Evolutionary conservation across 2,888 invertebrate species (phyloP).

Genomic region (Sclerodermus sp.): DNA sequence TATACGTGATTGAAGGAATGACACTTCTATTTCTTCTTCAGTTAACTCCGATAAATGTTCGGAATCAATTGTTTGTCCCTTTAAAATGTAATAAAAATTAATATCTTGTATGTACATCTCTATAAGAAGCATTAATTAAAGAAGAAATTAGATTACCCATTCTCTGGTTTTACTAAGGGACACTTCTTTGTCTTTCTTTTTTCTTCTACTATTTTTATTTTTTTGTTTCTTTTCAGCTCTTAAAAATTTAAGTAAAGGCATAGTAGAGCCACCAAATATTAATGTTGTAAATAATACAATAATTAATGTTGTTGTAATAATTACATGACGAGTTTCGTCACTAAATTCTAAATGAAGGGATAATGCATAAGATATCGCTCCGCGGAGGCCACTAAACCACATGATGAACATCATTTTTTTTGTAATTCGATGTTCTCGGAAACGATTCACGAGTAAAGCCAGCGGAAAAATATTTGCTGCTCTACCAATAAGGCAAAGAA

Average conservation of each 20-base stretch:
- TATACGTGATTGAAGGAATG: constrained; percentile 77
- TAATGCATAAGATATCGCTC: constrained; percentile 97
- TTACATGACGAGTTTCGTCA: constrained; percentile 92
- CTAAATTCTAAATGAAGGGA: constrained; percentile 93
- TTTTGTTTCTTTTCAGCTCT: constrained; percentile 69
- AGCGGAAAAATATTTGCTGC: constrained; percentile 97
- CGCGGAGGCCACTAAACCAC: constrained; percentile 98
- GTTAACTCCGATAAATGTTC: constrained; percentile 91
- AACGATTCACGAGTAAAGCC: constrained; percentile 90
- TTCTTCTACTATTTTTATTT: constrained; percentile 60
- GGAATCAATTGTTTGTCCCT: constrained; percentile 89
- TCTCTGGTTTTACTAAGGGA: constrained; percentile 97
- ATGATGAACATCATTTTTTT: constrained; percentile 99
- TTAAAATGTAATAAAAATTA: constrained; percentile 14
- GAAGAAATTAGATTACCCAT: constrained; percentile 66
- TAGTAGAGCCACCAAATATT: constrained; percentile 94
- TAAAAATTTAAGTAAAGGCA: constrained; percentile 93
- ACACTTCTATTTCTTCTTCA: constrained; percentile 89
- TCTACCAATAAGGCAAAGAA: constrained; percentile 87
- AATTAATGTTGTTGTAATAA: constrained; percentile 97
- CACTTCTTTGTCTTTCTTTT: constrained; percentile 76
- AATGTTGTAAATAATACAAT: constrained; percentile 95
- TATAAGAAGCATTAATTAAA: constrained; percentile 5
- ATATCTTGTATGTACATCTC: background rate
- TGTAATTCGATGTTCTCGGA: constrained; percentile 96